A percentile compares a stretch with the other conserved stretches of the same genome.
Evolutionary conservation across 1,140 invertebrate genomes (phyloP).

Genomic region (Drosophila nebulosa): DNA sequence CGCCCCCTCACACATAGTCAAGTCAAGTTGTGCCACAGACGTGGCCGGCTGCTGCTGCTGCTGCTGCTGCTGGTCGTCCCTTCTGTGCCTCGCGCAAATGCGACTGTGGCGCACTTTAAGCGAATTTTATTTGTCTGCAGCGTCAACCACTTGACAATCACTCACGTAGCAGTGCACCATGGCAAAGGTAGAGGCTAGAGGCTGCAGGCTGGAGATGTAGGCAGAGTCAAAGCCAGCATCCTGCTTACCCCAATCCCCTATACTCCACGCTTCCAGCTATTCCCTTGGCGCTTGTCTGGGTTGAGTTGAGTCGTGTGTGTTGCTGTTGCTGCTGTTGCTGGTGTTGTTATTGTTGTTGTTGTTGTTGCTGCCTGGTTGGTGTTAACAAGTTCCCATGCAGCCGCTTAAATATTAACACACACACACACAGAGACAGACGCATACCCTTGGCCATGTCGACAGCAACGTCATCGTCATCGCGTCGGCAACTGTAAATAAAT

Average conservation of each 20-base stretch:
- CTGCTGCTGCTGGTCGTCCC: constrained; percentile 23
- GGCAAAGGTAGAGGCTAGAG: neutral
- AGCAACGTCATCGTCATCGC: constrained; percentile 52
- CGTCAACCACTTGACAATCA: constrained; percentile 79
- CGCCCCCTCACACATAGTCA: constrained; percentile 52
- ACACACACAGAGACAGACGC: constrained; percentile 31
- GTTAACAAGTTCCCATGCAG: constrained; percentile 78
- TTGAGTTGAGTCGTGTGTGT: constrained; percentile 12
- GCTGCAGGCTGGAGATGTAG: too few species aligned
- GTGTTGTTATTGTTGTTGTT: constrained; percentile 26
- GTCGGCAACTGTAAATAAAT: constrained; percentile 74
- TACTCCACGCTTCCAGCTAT: neutral
- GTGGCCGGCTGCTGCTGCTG: constrained; percentile 16
- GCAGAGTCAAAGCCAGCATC: constrained; percentile 32
- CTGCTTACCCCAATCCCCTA: constrained; percentile 17
- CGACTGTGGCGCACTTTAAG: constrained; percentile 68
- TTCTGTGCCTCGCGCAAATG: constrained; percentile 22
- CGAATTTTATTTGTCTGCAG: constrained; percentile 79
- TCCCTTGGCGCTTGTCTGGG: constrained; percentile 52
- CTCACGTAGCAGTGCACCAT: constrained; percentile 63
- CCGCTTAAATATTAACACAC: constrained; percentile 76
- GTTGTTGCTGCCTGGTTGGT: constrained; percentile 39
- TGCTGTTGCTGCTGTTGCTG: constrained; percentile 5
- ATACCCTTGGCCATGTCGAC: constrained; percentile 27
- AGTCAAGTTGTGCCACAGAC: constrained; percentile 65